phyloP scores from a whole-genome alignment of 2,797 vertebrate species.

The Epinephelus malabaricus region DNA sequence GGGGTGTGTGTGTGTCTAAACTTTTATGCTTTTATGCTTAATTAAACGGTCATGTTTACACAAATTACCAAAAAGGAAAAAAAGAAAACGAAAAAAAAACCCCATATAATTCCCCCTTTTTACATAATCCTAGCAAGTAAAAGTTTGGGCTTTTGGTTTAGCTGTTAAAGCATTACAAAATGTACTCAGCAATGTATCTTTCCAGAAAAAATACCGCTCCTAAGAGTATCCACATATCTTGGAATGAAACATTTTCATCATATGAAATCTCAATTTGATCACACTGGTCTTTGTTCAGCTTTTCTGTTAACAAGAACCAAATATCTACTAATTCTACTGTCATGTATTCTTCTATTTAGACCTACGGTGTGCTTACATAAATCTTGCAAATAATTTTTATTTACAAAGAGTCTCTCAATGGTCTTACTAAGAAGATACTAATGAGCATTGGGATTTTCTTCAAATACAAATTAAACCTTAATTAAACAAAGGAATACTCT shows the following conservation, averaged over 20 bases:
- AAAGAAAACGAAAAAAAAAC: not conserved
- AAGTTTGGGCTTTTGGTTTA: not conserved
- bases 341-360: not conserved
- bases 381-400: not conserved
- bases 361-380: not conserved
- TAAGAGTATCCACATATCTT: not conserved
- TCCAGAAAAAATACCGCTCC: not conserved
- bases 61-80: not conserved
- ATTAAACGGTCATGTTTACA: not conserved
- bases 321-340: not conserved
- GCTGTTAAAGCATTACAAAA: not conserved
- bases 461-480: slow-evolving; percentile 6
- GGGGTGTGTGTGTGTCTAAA: not conserved
- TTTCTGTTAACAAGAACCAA: not conserved
- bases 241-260: not conserved
- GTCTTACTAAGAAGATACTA: not conserved
- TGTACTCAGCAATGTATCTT: not conserved
- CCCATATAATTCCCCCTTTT: too few relatives aligned
- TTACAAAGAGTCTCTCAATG: not conserved
- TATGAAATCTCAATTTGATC: not conserved
- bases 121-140: not conserved
- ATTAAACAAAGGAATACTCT: not conserved
- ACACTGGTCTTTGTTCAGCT: not conserved
- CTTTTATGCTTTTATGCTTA: not conserved
- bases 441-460: not conserved